Evolutionary conservation across 2,888 invertebrate species (phyloP), one percentile per base, ranked within the genome.

Genomic region (Galeruca laticollis): DNA sequence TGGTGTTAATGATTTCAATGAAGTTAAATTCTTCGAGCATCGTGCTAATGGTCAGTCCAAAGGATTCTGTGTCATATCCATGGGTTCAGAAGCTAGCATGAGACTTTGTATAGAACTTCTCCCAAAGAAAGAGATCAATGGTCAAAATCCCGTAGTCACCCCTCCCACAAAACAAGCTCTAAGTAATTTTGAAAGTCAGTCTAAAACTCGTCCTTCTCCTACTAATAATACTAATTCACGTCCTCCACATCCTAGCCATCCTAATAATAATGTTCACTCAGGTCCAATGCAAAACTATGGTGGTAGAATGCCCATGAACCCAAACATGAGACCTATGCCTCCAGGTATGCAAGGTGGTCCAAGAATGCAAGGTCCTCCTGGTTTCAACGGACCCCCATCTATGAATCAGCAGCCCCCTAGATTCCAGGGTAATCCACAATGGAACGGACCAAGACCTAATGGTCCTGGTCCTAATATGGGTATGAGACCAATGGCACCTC

Each of bases 11-110:
- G 99, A 99, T 87, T 93, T 99, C 82, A 90, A 97, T 81, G 99
- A 99, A 85, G 97, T 99, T 43, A 99, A 99, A 87, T 99, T 99
- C 87, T 98, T 98, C 87, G 99, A 99, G 87, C 99, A 99, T 88
- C 91, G 99, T 81, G 94, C 97, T 40, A 99, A 99, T 88, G 99
- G 99, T 31, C 98, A 98, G 86, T 98, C 97, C 0, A 99, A 99
- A 88, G 97, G 99, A 35, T 99, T 98, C 87, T 99, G 98, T 84
- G 94, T 98, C 60, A 93, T 99, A 77, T 95, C 97, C 1, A 88
- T 99, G 76, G 97, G 95, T 15, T 97, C 98, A 0, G 98, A 99
- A 82, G 89, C 91, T 75, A 97, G 98, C 77, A 91, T 96, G 86
- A 89, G 97, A 68, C 87, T 92, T 82, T 93, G 97, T 71, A 91